Percentiles rank a stretch among this genome's conserved stretches.
These are phyloP conservation scores for Xestia sexstrigata DNA, from an alignment of 2,888 invertebrate genomes.

Conservation along the genomic window DNA sequence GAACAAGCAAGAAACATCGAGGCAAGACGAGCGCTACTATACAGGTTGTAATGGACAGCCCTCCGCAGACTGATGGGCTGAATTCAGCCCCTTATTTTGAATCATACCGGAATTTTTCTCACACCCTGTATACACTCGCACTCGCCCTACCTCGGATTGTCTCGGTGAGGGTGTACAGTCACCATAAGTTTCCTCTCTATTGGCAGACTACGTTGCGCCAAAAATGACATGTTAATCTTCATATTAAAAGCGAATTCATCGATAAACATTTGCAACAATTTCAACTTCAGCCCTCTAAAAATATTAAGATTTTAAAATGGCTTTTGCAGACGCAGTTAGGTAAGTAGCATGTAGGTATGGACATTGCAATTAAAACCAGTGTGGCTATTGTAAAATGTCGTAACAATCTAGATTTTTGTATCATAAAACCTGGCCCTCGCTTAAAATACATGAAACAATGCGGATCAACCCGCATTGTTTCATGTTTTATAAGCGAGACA, in stretches of 20 bases:
- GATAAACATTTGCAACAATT: not conserved
- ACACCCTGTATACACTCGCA: not conserved
- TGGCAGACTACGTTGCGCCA: not conserved
- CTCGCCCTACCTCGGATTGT: not conserved
- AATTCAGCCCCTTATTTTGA: too few relatives aligned
- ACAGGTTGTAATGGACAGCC: too few relatives aligned
- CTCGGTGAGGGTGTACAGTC: not conserved
- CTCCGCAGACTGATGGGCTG: too few relatives aligned
- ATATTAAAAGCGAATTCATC: not conserved
- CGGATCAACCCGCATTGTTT: slow-evolving; percentile 52
- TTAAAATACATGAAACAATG: too few relatives aligned
- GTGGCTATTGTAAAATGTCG: slow-evolving; percentile 1
- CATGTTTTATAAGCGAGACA: slow-evolving; percentile 35
- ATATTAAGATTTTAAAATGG: not conserved
- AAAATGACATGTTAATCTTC: not conserved
- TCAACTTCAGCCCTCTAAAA: not conserved
- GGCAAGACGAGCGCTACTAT: too few relatives aligned
- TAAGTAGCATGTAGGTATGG: not conserved
- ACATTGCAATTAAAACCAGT: slow-evolving; percentile 26
- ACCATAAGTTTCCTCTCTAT: not conserved
- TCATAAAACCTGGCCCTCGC: slow-evolving; percentile 16
- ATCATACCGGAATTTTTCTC: too few relatives aligned
- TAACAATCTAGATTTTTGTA: slow-evolving; percentile 27
- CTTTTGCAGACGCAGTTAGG: not conserved
- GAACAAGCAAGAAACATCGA: not conserved